Evolutionary conservation across 2,888 invertebrate genomes (phyloP).

Genomic region (Orchesellides sinensis): DNA sequence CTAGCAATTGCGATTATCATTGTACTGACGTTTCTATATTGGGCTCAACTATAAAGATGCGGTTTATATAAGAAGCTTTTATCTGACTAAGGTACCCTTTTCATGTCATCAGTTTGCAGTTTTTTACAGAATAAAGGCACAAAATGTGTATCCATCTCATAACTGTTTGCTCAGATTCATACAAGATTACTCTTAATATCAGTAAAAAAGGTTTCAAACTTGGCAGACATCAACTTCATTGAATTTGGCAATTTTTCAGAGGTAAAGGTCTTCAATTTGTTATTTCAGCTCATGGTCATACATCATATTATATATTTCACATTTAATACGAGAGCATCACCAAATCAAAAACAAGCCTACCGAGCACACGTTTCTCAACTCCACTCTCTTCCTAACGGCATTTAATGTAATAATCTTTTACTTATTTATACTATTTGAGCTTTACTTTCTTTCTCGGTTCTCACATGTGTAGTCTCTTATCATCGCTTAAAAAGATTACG

Average conservation of each 20-base stretch:
- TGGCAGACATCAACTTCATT: neutral
- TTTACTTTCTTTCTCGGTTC: neutral
- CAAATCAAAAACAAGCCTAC: neutral
- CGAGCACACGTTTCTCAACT: too few relatives aligned
- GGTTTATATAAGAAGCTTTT: too few relatives aligned
- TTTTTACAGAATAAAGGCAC: neutral
- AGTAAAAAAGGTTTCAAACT: conserved; percentile 10
- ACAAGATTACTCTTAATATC: conserved; percentile 8
- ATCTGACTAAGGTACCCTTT: neutral
- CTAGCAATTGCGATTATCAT: neutral
- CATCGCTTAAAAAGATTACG: too few relatives aligned
- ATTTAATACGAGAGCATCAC: neutral
- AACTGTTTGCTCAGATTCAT: neutral
- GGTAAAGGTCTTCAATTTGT: conserved; percentile 58
- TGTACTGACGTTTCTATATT: too few relatives aligned
- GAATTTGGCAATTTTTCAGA: conserved; percentile 55
- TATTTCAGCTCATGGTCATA: conserved; percentile 52
- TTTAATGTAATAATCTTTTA: conserved; percentile 1
- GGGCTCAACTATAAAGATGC: too few relatives aligned
- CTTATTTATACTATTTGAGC: neutral
- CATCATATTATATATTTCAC: conserved; percentile 1
- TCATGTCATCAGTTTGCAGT: neutral
- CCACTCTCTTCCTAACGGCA: too few relatives aligned
- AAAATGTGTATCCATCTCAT: neutral
- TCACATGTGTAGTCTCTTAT: too few relatives aligned